Base-by-base conservation (phyloP, 2,113 vertebrate species). In the Phoxinus phoxinus region DNA sequence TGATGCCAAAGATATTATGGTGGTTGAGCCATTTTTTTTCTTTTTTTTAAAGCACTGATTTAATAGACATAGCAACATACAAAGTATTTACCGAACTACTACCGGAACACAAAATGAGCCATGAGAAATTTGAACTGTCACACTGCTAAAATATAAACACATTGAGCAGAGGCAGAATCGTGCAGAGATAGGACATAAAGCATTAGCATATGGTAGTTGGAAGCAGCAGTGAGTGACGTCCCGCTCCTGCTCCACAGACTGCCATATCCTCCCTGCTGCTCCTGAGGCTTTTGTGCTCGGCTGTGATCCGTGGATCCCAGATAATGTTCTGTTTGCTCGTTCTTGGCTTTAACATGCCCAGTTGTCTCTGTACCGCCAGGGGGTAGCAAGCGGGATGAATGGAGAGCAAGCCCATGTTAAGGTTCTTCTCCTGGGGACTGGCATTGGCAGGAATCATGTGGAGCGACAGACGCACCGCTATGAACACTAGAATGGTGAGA, bases 281-380 rank as follows among this genome's bases (percentile, higher is more conserved):
- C 44, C 61, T 13, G 32, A 21, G 48, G 75, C 76, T 84, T 63
- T 32, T 65, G 44, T 65, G 59, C 32, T 46, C 63, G 56, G 37
- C 84, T 72, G 37, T 85, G 87, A 88, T 85, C 87, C 87, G 48
- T 72, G 72, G 84, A 75, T 48, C 59, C 32, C 25, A 74, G 84
- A 71, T 85, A 85, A 88, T 83, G 84, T 74, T 81, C 75, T 83
- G 72, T 82, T 85, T 85, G 73, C 79, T 85, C 46, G 21, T 58
- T 79, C 51, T 10, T 71, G 74, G 81, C 48, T 72, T 78, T 30
- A 58, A 63, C 75, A 27, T 79, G 74, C 84, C 84, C 75, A 78
- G 84, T 79, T 73, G 81, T 71, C 81, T 59, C 67, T 56, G 32
- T 73, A 61, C 74, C 48, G 74, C 84, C 84, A 71, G 84, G 75